These are phyloP conservation scores for Drosophila funebris DNA, from an alignment of 1,140 invertebrate species.

Conservation along the genomic window DNA sequence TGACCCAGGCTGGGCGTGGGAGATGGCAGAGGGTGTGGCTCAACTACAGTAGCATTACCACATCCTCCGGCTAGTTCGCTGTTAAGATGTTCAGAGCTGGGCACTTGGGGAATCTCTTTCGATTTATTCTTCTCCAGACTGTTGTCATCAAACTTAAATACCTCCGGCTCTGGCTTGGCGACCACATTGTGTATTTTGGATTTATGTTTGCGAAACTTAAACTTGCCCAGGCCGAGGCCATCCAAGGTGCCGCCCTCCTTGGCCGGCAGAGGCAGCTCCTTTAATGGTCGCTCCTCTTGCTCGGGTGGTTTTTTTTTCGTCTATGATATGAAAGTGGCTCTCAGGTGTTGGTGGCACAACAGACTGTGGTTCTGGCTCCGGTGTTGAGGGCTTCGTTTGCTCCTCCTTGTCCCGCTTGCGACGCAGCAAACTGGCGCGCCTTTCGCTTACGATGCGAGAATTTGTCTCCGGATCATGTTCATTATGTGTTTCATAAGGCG, in stretches of 20 bases:
- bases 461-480: conserved; percentile 80
- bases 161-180: conserved; percentile 61
- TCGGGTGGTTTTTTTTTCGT: conserved; percentile 61
- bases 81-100: conserved; percentile 37
- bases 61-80: conserved; percentile 18
- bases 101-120: conserved; percentile 28
- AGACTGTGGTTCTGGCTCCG: conserved; percentile 20
- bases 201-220: conserved; percentile 70
- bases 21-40: conserved; percentile 48
- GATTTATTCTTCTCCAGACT: conserved; percentile 52
- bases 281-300: conserved; percentile 21
- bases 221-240: conserved; percentile 63
- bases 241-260: conserved; percentile 25
- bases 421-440: conserved; percentile 69
- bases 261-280: not conserved
- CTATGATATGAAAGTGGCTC: conserved; percentile 67
- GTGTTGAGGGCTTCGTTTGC: conserved; percentile 15
- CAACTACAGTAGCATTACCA: not conserved
- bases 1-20: conserved; percentile 53
- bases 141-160: conserved; percentile 78
- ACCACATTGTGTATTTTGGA: conserved; percentile 46
- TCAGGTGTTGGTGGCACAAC: conserved; percentile 34
- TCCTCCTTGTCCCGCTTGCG: conserved; percentile 40
- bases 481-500: conserved; percentile 48
- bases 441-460: conserved; percentile 74